A percentile compares a stretch with the other conserved stretches of the same genome.
These are phyloP conservation scores for Procambarus virginalis DNA, from an alignment of 1,140 invertebrate species.

Conservation along the genomic window DNA sequence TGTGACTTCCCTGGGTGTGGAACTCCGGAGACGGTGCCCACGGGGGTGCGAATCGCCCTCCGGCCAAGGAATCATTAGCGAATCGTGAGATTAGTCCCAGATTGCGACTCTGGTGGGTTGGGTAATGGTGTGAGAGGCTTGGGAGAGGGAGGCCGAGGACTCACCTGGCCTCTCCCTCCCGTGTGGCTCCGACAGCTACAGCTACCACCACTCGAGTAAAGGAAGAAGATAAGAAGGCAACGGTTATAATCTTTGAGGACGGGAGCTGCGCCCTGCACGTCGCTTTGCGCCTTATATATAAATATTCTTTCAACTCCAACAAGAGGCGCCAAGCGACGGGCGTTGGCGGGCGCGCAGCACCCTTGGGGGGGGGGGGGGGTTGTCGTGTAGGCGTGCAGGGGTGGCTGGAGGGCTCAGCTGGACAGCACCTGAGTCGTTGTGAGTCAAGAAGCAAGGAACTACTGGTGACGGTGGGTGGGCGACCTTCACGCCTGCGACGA, in stretches of 20 bases:
- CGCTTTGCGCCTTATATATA: slow-evolving; percentile 56
- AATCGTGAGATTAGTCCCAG: slow-evolving; percentile 34
- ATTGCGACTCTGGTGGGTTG: not conserved
- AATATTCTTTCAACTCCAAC: slow-evolving; percentile 63
- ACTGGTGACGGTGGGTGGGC: not conserved
- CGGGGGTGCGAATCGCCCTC: not conserved
- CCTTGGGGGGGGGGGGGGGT: slow-evolving; percentile 11
- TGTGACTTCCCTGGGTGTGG: too few relatives aligned
- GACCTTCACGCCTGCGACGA: slow-evolving; percentile 45
- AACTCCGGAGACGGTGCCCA: not conserved
- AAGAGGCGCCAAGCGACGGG: slow-evolving; percentile 44
- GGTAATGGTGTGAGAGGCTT: slow-evolving; percentile 23
- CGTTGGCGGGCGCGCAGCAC: slow-evolving; percentile 43
- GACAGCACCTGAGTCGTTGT: slow-evolving; percentile 55
- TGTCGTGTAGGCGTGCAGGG: slow-evolving; percentile 19
- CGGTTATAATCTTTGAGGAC: not conserved
- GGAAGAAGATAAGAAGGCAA: slow-evolving; percentile 1
- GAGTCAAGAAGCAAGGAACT: not conserved
- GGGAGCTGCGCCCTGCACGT: slow-evolving; percentile 22
- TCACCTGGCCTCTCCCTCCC: not conserved
- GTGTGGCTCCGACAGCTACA: not conserved
- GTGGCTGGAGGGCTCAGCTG: slow-evolving; percentile 7
- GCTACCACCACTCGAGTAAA: not conserved
- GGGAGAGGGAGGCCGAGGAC: not conserved
- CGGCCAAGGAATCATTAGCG: not conserved